Evolutionary conservation across 2,888 invertebrate species (phyloP).

Genomic region (Drosophila nr. perissopoda): DNA sequence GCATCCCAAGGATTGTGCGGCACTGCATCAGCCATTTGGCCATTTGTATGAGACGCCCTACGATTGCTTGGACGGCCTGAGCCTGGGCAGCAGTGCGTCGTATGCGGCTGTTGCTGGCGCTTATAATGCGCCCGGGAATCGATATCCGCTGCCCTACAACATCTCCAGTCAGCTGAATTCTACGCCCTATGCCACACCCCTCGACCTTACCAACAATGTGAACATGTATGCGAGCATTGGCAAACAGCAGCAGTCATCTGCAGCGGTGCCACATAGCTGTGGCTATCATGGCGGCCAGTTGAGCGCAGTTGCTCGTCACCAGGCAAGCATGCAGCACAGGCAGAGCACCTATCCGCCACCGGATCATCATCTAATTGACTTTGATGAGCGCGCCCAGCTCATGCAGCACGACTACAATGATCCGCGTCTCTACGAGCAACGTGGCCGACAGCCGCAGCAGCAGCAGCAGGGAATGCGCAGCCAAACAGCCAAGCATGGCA

Average conservation of each 20-base stretch:
- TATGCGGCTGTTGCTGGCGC: conserved; percentile 80
- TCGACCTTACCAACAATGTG: conserved; percentile 53
- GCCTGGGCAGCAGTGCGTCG: conserved; percentile 76
- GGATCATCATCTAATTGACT: conserved; percentile 83
- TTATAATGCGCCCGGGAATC: conserved; percentile 84
- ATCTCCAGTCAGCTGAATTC: conserved; percentile 83
- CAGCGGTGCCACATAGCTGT: conserved; percentile 62
- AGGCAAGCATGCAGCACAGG: conserved; percentile 62
- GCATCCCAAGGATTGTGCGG: conserved; percentile 75
- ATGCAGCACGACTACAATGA: conserved; percentile 77
- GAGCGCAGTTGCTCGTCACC: conserved; percentile 7
- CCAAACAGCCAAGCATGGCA: conserved; percentile 20
- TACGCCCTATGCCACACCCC: conserved; percentile 69
- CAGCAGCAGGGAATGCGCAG: conserved; percentile 23
- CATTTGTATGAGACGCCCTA: conserved; percentile 82
- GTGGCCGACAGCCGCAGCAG: conserved; percentile 16
- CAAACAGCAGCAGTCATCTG: conserved; percentile 41
- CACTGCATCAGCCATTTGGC: conserved; percentile 39
- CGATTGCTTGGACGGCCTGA: conserved; percentile 83
- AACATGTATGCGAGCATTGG: conserved; percentile 72
- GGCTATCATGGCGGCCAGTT: conserved; percentile 60
- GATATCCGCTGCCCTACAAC: conserved; percentile 84
- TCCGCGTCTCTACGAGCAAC: conserved; percentile 59
- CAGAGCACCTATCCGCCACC: conserved; percentile 78
- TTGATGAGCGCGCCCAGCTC: conserved; percentile 81